Evolutionary conservation across 2,888 invertebrate genomes (phyloP), one percentile per base, ranked within the genome.

Genomic region (Nasonia oneida): DNA sequence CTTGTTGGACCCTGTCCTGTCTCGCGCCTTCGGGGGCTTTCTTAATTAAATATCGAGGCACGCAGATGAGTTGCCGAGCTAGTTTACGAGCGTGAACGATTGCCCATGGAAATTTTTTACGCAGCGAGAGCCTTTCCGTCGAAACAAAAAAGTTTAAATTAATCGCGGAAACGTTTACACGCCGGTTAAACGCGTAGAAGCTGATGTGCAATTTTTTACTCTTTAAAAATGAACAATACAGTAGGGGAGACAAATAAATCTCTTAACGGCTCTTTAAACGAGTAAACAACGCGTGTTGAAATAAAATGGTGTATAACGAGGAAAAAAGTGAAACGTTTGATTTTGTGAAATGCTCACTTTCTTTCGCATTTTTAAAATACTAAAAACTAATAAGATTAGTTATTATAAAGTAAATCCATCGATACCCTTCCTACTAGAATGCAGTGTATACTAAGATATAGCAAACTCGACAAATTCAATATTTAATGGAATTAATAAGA

Each of bases 41-140:
- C 39, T 80, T 78, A 75, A 84, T 78, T 80, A 67, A 75, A 80
- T 64, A 70, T 42, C 18, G 71, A 73, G 71, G 18, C 18, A n/a
- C 37, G 37, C 39, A 79, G 42, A 33, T 39, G 79, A 79, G n/a
- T 67, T 42, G 23, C 42, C 57, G 57, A 73, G 80, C 23, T 42
- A 23, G 14, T 42, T 75, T 33, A 75, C 33, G 53, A 53, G 33
- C 18, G 53, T 75, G 75, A 75, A 50, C n/a, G 37, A 37, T 71
- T 47, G 47, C 15, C n/a, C 23, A 50, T 53, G 47, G n/a, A 47
- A 29, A 23, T 12, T 42, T 74, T 47, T 73, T 73, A 39, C 23
- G n/a, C 18, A 1, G 2, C 47, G n/a, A 47, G 10, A 47, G 14
- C n/a, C 1, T 6, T 64, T 64, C 23, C 10, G 47, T 10, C 3